Conservation (phyloP, 2,888 invertebrate genomes). For the Drosophila robusta region DNA sequence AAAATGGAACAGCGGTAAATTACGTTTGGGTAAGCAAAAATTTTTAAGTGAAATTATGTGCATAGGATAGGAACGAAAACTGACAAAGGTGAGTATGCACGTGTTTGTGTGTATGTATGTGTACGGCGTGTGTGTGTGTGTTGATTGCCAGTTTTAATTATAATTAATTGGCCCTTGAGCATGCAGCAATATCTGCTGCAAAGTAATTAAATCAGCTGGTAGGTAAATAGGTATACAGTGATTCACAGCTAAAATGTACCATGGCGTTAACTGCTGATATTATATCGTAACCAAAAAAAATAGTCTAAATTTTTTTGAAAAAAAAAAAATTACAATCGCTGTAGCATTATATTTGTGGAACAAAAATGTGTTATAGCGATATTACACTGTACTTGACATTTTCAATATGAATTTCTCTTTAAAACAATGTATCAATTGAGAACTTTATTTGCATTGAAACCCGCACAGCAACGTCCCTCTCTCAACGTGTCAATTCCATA, state of each 20-base stretch:
- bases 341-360: neutral
- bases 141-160: slow-evolving; percentile 26
- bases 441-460: neutral
- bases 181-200: slow-evolving; percentile 1
- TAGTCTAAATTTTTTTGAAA: too few species aligned
- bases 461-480: neutral
- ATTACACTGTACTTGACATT: neutral
- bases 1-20: slow-evolving; percentile 54
- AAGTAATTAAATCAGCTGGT: slow-evolving; percentile 23
- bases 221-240: neutral
- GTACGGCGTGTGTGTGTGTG: slow-evolving; percentile 3
- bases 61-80: slow-evolving; percentile 27
- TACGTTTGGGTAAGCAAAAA: slow-evolving; percentile 33
- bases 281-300: neutral
- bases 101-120: neutral
- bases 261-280: neutral
- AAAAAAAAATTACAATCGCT: neutral
- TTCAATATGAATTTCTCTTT: neutral
- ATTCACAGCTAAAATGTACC: neutral
- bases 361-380: neutral
- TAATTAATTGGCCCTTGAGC: slow-evolving; percentile 33
- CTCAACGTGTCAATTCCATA: slow-evolving; percentile 17
- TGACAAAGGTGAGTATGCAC: slow-evolving; percentile 16
- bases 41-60: slow-evolving; percentile 40
- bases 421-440: neutral